Evolutionary conservation across 1,140 invertebrate genomes (phyloP).

Genomic region (Camponotus floridanus): DNA sequence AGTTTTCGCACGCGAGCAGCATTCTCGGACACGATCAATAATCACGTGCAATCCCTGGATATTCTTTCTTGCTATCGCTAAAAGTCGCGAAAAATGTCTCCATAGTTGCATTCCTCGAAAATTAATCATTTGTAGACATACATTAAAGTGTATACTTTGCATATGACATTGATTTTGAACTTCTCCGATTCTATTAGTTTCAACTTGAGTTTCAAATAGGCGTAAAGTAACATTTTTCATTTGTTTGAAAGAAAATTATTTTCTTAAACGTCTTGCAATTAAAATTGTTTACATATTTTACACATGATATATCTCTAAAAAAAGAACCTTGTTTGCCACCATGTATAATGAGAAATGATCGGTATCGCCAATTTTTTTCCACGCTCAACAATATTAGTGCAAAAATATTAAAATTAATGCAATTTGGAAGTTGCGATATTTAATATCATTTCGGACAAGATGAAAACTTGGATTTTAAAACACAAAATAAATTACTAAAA

Average conservation of each 20-base stretch:
- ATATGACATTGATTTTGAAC: not conserved
- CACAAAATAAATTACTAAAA: not conserved
- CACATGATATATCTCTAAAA: not conserved
- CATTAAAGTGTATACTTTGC: not conserved
- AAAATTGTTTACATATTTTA: constrained; percentile 8
- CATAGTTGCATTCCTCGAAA: no score
- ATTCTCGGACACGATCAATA: constrained; percentile 25
- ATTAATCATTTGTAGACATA: not conserved
- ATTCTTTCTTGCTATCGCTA: not conserved
- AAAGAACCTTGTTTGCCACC: no score
- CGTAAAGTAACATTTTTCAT: not conserved
- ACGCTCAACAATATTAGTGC: no score
- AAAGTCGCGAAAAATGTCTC: not conserved
- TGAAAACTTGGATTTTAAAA: not conserved
- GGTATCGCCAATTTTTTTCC: no score
- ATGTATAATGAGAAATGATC: no score
- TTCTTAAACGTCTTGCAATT: not conserved
- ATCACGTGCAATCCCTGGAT: constrained; percentile 15
- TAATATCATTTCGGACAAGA: no score
- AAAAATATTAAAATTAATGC: no score
- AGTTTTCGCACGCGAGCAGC: not conserved
- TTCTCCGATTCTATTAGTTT: not conserved
- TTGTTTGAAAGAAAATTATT: not conserved
- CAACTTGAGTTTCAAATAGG: not conserved
- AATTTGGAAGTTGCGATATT: no score